A percentile compares a stretch with the other conserved stretches of the same genome.
Conservation (phyloP, 2,113 vertebrate species). For the Bubo blakistoni region DNA sequence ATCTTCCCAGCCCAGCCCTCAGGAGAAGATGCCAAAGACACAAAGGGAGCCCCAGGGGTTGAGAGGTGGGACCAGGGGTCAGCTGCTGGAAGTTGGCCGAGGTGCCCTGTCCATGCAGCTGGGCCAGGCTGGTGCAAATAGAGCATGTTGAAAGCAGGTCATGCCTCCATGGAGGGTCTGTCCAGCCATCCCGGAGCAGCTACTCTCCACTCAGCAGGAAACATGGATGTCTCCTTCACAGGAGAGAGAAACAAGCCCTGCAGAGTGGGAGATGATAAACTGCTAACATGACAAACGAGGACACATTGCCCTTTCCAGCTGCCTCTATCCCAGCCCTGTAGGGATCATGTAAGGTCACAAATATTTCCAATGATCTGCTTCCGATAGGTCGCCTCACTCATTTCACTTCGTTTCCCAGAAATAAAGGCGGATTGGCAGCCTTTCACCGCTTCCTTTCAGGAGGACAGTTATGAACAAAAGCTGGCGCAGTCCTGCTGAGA, state of each 20-base stretch:
- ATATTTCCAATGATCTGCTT: background rate
- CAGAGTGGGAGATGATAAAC: background rate
- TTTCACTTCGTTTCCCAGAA: conserved; percentile 13
- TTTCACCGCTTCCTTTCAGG: background rate
- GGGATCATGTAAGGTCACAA: background rate
- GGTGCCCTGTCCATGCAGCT: rapidly evolving
- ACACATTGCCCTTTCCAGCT: background rate
- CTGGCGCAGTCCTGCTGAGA: rapidly evolving
- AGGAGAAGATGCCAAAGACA: background rate
- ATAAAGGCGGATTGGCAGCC: background rate
- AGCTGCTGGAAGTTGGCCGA: background rate
- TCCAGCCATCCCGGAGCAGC: background rate
- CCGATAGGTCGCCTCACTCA: background rate
- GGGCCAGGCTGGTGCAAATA: background rate
- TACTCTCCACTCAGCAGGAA: background rate
- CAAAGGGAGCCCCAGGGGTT: background rate
- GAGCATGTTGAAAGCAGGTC: background rate
- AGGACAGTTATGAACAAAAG: background rate
- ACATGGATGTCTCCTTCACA: background rate
- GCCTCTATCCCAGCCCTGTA: background rate
- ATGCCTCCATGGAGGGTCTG: background rate
- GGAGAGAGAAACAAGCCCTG: background rate
- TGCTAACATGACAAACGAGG: background rate
- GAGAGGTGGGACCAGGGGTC: background rate
- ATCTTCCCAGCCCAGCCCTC: background rate